Base-by-base conservation (phyloP, 2,888 invertebrate genomes). In the Imbricaverruca yamaguchii region DNA sequence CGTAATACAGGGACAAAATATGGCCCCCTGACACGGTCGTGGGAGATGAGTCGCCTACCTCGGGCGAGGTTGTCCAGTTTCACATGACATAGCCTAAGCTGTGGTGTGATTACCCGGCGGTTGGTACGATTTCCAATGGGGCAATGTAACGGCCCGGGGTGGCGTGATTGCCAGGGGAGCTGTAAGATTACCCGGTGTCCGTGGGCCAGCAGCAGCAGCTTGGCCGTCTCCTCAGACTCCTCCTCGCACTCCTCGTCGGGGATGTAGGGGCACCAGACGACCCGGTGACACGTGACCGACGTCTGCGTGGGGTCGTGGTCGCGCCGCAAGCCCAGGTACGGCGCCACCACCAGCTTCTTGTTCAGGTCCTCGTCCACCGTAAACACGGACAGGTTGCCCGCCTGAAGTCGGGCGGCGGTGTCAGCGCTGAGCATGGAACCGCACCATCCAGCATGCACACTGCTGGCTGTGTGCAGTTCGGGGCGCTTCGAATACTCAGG, bases 191-290 rank as follows among this genome's bases (percentile, higher is more conserved):
- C 67, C 55, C 55, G 53, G 77, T 7, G 23, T 6, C 57, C 79
- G 79, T 59, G 79, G 0, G 57, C n/a, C 6, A 84, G 83, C 83
- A 69, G 78, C 80, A 11, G 84, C 85, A 6, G 84, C 84, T 65
- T 86, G 86, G 21, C 84, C 84, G 79, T 79, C 79, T 79, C 74
- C 77, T 92, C 92, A 12, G 85, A 84, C 56, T 85, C 86, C 57
- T 86, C 86, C 23, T 83, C 83, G 53, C 83, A 83, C 56, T 87
- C 87, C 83, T 91, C 91, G 82, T 90, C 91, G 0, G 95, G 94
- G 83, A 96, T 92, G 89, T 92, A 97, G 0, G 96, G 96, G 86
- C 97, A 97, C 97, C 97, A 97, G 85, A 96, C 93, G 77, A 97
- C 92, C 84, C 94, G 89, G 85, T 92, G 91, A 85, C 89, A 89